Base-by-base conservation (phyloP, 1,140 invertebrate genomes). In the Agrilus planipennis region DNA sequence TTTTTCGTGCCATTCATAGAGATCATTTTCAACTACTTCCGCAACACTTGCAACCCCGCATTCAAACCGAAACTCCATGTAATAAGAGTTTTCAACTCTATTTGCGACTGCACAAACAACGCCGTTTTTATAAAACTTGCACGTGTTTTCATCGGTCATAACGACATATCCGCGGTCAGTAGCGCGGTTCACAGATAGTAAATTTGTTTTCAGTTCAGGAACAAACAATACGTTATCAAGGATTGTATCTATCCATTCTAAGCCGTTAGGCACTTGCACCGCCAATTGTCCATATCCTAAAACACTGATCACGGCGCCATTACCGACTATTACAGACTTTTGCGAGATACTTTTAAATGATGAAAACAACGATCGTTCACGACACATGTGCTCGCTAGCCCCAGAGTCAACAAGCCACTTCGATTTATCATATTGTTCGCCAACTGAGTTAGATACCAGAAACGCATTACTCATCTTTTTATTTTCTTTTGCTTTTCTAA, bases 1-100 rank as follows among this genome's bases (percentile, higher is more conserved):
- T 25, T 44, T 53, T 49, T 55, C 15, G 39, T 63, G 57, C 57
- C 62, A 64, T 25, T 51, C 40, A 19, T 53, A 32, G 22, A 62
- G 39, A 18, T 44, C 20, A 20, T 9, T 36, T 17, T 20, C 20
- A 5, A 10, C 11, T 19, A 5, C 10, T 20, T 7, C 15, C 53
- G 51, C 27, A 58, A 17, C n/a, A 58, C 60, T 27, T 7, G 18
- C 3, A 10, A 31, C 17, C 50, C 42, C 54, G 60, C 60, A 14
- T 55, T 54, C 10, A 56, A 56, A 41, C 55, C 7, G 63, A 23
- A 46, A 62, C 60, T 14, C 38, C 36, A 37, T 60, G 53, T n/a
- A 62, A 40, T 16, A 53, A 10, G 12, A 9, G 7, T 32, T 32
- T 9, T 32, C 14, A 9, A 42, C 19, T 17, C 20, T n/a, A 3